A percentile compares a stretch with the other conserved stretches of the same genome.
These are phyloP conservation scores for Hesperophylax magnus DNA, from an alignment of 1,140 invertebrate species.

Conservation along the genomic window DNA sequence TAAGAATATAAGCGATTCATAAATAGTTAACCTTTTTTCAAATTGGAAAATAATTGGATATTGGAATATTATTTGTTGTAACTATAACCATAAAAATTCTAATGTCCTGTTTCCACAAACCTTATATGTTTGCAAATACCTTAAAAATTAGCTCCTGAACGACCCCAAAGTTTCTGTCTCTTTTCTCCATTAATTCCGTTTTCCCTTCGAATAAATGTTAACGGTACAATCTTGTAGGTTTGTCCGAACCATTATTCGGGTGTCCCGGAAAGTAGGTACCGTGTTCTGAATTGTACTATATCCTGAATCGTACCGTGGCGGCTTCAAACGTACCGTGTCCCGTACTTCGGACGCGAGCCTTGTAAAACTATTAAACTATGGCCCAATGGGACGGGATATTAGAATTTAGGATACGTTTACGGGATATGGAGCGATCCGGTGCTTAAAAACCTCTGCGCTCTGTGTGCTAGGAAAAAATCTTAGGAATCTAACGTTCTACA, in stretches of 20 bases:
- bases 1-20: too few species aligned
- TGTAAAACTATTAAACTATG: constrained; percentile 56
- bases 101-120: too few species aligned
- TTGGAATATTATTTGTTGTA: too few species aligned
- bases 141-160: neutral
- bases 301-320: constrained; percentile 29
- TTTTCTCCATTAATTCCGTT: constrained; percentile 50
- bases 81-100: too few species aligned
- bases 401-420: constrained; percentile 47
- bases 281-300: neutral
- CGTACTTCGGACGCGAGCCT: constrained; percentile 43
- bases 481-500: too few species aligned
- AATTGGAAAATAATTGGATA: too few species aligned
- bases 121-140: too few species aligned
- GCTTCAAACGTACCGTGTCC: constrained; percentile 3
- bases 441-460: neutral
- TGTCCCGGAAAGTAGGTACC: constrained; percentile 30
- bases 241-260: constrained; percentile 47
- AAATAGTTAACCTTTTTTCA: too few species aligned
- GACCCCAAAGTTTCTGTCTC: constrained; percentile 6
- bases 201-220: constrained; percentile 53
- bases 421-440: constrained; percentile 5
- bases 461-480: neutral
- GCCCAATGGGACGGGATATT: constrained; percentile 50
- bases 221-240: constrained; percentile 53